Evolutionary conservation across 2,888 invertebrate genomes (phyloP).

Genomic region (Biston betularia): DNA sequence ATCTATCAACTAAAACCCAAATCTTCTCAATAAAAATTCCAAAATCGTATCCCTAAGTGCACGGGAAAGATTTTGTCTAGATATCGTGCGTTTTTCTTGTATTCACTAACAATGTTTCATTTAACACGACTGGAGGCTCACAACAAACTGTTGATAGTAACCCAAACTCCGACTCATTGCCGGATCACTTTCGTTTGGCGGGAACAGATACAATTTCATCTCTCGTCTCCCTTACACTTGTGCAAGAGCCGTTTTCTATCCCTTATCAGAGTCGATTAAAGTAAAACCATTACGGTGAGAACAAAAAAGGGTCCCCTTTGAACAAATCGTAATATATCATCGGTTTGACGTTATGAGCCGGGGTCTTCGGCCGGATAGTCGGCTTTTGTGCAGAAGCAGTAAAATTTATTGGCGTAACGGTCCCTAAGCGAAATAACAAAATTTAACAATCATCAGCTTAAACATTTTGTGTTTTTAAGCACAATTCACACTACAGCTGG

Average conservation of each 20-base stretch:
- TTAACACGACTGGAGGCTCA: slow-evolving; percentile 60
- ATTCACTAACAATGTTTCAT: slow-evolving; percentile 8
- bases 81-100: neutral
- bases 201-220: slow-evolving; percentile 71
- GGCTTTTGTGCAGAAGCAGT: slow-evolving; percentile 74
- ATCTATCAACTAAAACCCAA: neutral
- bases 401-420: slow-evolving; percentile 80
- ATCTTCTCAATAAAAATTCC: neutral
- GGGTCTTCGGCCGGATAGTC: slow-evolving; percentile 70
- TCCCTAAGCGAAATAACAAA: slow-evolving; percentile 51
- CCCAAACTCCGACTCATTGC: slow-evolving; percentile 72
- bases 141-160: slow-evolving; percentile 80
- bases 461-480: neutral
- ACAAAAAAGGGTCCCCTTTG: slow-evolving; percentile 86
- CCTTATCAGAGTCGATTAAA: slow-evolving; percentile 75
- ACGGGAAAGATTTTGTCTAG: slow-evolving; percentile 3
- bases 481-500: neutral
- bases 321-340: slow-evolving; percentile 85
- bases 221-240: slow-evolving; percentile 57
- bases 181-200: slow-evolving; percentile 79
- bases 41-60: neutral
- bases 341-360: slow-evolving; percentile 78
- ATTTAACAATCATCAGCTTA: slow-evolving; percentile 39
- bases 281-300: slow-evolving; percentile 83
- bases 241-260: slow-evolving; percentile 43